These are phyloP conservation scores for Heliocidaris tuberculata DNA, from an alignment of 35 echinoderm and acorn worm species.

Conservation along the genomic window DNA sequence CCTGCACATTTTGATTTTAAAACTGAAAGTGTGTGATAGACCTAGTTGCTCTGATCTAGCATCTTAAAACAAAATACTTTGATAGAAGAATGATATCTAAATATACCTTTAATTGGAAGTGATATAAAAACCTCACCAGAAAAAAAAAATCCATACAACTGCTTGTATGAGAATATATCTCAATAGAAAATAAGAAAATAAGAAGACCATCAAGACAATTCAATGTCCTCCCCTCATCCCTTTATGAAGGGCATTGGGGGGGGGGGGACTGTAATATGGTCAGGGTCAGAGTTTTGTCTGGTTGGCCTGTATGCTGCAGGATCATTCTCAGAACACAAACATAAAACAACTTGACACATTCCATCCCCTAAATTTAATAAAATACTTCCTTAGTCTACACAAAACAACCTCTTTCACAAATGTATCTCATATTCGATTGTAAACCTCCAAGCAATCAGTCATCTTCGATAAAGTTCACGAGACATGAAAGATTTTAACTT, in stretches of 20 bases:
- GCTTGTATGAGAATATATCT: no score
- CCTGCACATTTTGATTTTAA: no score
- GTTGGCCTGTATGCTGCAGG: background rate
- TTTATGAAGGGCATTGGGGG: background rate
- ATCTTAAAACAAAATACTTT: no score
- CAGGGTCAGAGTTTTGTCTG: background rate
- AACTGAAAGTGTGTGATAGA: no score
- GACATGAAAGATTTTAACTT: background rate
- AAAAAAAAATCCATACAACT: no score
- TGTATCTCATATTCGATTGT: background rate
- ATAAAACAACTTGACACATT: constrained; percentile 11
- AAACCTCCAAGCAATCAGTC: no score
- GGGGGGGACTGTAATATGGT: background rate
- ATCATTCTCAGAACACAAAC: background rate
- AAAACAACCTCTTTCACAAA: background rate
- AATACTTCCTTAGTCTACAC: background rate
- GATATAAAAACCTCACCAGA: no score
- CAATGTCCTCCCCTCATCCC: background rate
- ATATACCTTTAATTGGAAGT: no score
- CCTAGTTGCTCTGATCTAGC: no score
- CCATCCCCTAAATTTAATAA: background rate
- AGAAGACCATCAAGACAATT: background rate
- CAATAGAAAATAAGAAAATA: no score
- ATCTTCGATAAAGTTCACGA: background rate
- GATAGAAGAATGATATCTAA: no score